phyloP scores from a whole-genome alignment of 2,797 vertebrate genomes.

The Fundulus diaphanus region DNA sequence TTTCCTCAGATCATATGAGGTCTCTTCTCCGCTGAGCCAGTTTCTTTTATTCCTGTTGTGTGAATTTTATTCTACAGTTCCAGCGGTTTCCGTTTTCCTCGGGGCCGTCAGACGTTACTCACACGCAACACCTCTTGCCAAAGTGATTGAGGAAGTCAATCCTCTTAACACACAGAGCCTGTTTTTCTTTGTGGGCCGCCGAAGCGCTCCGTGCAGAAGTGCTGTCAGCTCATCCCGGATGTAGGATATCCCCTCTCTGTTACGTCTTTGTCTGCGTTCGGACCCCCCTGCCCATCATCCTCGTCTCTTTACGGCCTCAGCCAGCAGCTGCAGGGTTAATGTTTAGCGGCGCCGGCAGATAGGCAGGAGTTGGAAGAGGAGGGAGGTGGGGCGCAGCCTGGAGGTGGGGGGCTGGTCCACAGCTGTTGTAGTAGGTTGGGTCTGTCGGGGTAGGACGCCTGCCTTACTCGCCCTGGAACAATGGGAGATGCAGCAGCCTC shows the following conservation, averaged over 20 bases:
- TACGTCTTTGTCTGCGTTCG: conserved; percentile 72
- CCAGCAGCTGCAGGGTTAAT: conserved; percentile 84
- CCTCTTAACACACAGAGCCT: conserved; percentile 77
- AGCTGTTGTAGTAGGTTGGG: conserved; percentile 84
- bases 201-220: conserved; percentile 55
- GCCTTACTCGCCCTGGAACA: conserved; percentile 81
- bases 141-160: conserved; percentile 70
- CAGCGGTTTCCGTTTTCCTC: conserved; percentile 25
- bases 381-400: conserved; percentile 39
- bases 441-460: conserved; percentile 76
- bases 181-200: conserved; percentile 65
- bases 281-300: conserved; percentile 57
- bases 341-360: conserved; percentile 67
- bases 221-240: conserved; percentile 50
- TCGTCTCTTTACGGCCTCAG: conserved; percentile 60
- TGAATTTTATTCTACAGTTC: conserved; percentile 1
- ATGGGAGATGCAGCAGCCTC: conserved; percentile 82
- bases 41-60: neutral
- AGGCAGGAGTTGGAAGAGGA: conserved; percentile 63
- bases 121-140: conserved; percentile 58
- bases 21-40: no score
- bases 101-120: conserved; percentile 30
- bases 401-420: conserved; percentile 79
- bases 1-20: neutral
- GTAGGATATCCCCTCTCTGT: conserved; percentile 74